Conservation (phyloP, 2,113 vertebrate species). For the Crotalus viridis region DNA sequence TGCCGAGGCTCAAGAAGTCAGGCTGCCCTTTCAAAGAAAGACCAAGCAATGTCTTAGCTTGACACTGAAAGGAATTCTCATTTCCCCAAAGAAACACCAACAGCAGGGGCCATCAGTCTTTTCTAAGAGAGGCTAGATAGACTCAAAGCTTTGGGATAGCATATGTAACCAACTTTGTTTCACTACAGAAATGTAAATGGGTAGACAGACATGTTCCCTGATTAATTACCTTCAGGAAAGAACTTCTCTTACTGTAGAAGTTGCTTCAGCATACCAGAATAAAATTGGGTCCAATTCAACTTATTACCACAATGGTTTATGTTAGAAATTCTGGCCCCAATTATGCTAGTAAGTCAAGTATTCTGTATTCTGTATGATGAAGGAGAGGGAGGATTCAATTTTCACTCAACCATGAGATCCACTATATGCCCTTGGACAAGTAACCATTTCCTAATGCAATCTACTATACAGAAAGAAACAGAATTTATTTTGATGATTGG, state of each 20-base stretch:
- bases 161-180: background rate
- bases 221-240: background rate
- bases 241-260: background rate
- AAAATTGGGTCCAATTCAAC: too few relatives aligned
- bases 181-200: background rate
- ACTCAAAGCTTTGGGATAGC: background rate
- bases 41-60: slow-evolving; percentile 35
- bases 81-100: slow-evolving; percentile 45
- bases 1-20: slow-evolving; percentile 59
- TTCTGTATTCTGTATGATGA: background rate
- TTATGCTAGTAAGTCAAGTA: background rate
- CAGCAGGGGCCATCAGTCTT: slow-evolving; percentile 43
- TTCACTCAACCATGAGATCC: background rate
- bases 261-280: background rate
- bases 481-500: background rate
- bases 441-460: background rate
- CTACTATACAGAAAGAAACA: background rate
- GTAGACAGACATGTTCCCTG: background rate
- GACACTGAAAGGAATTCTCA: slow-evolving; percentile 56
- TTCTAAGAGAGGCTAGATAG: slow-evolving; percentile 28
- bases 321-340: background rate
- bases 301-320: background rate
- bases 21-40: slow-evolving; percentile 48
- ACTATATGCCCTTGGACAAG: background rate
- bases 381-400: background rate